These are phyloP conservation scores for Muraenolepis orangiensis DNA, from an alignment of 2,797 vertebrate genomes.

Conservation along the genomic window DNA sequence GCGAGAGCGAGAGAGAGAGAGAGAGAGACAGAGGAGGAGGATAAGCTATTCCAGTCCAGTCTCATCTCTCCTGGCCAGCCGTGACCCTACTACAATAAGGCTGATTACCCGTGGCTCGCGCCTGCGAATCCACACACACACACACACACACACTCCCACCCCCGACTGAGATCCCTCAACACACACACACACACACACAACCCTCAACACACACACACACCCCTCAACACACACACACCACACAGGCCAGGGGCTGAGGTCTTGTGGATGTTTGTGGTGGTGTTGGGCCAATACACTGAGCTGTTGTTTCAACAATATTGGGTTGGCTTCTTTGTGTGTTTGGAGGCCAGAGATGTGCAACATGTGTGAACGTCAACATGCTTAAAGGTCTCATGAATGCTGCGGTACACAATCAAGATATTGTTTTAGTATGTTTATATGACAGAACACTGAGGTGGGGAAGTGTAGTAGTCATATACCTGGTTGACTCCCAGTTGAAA, in stretches of 20 bases:
- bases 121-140: slow-evolving; percentile 44
- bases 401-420: too few species aligned
- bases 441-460: too few species aligned
- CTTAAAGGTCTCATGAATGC: too few species aligned
- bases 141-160: slow-evolving; percentile 29
- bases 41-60: slow-evolving; percentile 57
- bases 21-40: slow-evolving; percentile 48
- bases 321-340: background rate
- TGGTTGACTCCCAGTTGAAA: background rate
- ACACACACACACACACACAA: too few species aligned
- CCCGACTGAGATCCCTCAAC: too few species aligned
- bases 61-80: slow-evolving; percentile 51
- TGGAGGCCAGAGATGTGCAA: too few species aligned
- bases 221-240: too few species aligned
- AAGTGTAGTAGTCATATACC: too few species aligned
- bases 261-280: background rate
- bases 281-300: background rate
- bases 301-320: background rate
- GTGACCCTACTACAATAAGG: slow-evolving; percentile 58
- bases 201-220: slow-evolving; percentile 39
- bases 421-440: too few species aligned
- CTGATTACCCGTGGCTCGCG: slow-evolving; percentile 59
- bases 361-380: too few species aligned
- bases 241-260: background rate
- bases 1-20: background rate